Evolutionary conservation across 2,797 vertebrate genomes (phyloP).

Genomic region (Pagetopsis macropterus): DNA sequence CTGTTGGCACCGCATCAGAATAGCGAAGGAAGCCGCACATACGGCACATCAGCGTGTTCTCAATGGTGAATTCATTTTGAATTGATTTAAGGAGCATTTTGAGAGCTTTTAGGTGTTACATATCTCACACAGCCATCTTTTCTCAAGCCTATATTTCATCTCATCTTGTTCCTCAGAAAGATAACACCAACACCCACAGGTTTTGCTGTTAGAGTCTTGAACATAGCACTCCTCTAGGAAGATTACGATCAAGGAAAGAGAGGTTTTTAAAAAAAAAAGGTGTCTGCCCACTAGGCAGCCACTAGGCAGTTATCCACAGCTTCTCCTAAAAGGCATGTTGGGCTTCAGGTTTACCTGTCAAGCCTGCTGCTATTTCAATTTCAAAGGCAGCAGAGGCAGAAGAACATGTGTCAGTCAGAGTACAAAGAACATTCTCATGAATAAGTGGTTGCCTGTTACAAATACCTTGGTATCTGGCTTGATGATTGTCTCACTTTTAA

Average conservation of each 20-base stretch:
- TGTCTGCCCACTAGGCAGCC: constrained; percentile 27
- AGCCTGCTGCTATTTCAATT: constrained; percentile 42
- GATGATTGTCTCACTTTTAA: no score
- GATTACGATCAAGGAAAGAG: constrained; percentile 22
- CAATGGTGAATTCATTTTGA: not conserved
- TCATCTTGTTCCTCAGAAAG: not conserved
- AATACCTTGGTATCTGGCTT: no score
- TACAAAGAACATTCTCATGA: constrained; percentile 3
- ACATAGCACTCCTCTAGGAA: constrained; percentile 7
- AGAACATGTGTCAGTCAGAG: constrained; percentile 27
- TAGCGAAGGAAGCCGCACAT: not conserved
- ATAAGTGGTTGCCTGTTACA: no score
- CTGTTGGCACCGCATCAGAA: constrained; percentile 44
- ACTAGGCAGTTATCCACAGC: constrained; percentile 25
- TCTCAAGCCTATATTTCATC: not conserved
- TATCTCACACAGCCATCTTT: not conserved
- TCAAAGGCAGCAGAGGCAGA: constrained; percentile 18
- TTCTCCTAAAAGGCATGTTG: constrained; percentile 34
- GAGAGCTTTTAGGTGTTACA: not conserved
- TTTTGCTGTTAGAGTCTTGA: constrained; percentile 15
- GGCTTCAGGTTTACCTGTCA: constrained; percentile 40
- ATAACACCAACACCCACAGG: not conserved
- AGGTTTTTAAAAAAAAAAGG: not conserved
- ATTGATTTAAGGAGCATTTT: not conserved
- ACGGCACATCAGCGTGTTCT: not conserved